Conservation (phyloP, 2,113 vertebrate species). For the Notiomystis cincta region DNA sequence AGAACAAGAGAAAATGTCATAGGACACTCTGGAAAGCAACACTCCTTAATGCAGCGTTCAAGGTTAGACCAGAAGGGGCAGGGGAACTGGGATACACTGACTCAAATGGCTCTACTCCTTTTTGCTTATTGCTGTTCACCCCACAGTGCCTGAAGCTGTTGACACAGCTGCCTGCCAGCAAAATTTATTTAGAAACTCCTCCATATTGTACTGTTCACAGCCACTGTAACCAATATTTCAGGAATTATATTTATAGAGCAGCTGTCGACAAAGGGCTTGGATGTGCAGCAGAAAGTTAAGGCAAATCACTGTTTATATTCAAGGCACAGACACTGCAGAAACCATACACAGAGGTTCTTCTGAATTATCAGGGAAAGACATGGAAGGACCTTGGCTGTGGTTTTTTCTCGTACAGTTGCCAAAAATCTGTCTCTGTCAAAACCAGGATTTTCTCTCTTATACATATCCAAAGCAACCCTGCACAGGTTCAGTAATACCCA, state of each 20-base stretch:
- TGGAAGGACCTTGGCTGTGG: background rate
- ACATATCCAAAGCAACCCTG: background rate
- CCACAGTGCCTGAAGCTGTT: background rate
- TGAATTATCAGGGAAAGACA: background rate
- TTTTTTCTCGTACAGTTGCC: background rate
- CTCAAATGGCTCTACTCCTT: background rate
- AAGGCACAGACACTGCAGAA: background rate
- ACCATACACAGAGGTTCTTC: background rate
- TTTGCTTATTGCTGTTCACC: background rate
- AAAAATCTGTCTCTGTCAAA: background rate
- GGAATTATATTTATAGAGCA: background rate
- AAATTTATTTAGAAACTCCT: background rate
- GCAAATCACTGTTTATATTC: background rate
- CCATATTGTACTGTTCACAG: background rate
- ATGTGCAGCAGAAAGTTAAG: background rate
- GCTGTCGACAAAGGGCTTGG: background rate
- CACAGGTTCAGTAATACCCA: background rate
- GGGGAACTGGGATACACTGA: background rate
- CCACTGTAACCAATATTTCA: background rate
- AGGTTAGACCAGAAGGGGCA: background rate
- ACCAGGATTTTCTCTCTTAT: background rate
- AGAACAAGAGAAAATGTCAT: background rate
- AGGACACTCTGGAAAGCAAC: background rate
- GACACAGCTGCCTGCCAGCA: background rate
- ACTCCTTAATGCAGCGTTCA: background rate